phyloP scores from a whole-genome alignment of 2,113 vertebrate genomes.

The Dicaeum eximium region DNA sequence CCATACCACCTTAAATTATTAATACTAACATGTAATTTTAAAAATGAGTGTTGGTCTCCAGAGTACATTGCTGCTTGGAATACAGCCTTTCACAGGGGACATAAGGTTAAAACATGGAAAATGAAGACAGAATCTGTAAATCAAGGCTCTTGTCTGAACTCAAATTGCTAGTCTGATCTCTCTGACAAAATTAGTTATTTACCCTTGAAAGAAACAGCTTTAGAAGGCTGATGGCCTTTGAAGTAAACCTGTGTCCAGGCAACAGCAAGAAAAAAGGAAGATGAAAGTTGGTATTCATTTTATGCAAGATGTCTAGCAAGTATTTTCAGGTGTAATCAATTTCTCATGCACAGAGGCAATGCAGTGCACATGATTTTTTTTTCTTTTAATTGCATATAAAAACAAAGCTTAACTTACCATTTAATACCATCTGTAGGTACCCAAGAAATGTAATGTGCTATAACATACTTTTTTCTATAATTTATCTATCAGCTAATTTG shows the following conservation, averaged over 20 bases:
- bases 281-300: not conserved
- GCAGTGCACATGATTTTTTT: not conserved
- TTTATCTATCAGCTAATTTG: not conserved
- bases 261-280: not conserved
- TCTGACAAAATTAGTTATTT: constrained; percentile 34
- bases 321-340: not conserved
- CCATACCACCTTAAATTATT: constrained; percentile 35
- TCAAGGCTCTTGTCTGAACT: constrained; percentile 5
- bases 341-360: not conserved
- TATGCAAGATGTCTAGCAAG: not conserved
- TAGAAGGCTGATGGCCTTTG: not conserved
- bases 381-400: not conserved
- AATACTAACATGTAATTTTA: constrained; percentile 36
- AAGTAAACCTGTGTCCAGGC: not conserved
- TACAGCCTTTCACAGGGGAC: not conserved
- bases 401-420: not conserved
- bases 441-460: not conserved
- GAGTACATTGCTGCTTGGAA: not conserved
- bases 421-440: not conserved
- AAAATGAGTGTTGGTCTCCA: constrained; percentile 6
- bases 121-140: constrained; percentile 28
- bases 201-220: constrained; percentile 11
- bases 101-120: constrained; percentile 47
- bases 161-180: not conserved
- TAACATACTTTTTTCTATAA: not conserved